Percentiles rank a stretch among this genome's conserved stretches.
phyloP scores from a whole-genome alignment of 1,140 invertebrate genomes.

The Cryptotermes secundus region DNA sequence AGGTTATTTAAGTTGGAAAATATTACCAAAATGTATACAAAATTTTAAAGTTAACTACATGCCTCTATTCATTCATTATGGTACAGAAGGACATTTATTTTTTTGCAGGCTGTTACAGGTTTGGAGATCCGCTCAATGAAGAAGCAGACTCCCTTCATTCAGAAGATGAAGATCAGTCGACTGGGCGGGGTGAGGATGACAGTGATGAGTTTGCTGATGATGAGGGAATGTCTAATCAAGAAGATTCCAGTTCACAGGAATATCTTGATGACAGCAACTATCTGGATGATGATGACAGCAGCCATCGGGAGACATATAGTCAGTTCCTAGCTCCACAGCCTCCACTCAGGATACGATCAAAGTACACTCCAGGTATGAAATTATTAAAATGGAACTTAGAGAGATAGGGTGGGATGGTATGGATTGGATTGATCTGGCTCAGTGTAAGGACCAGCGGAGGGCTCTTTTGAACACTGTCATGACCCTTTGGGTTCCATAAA shows the following conservation, averaged over 20 bases:
- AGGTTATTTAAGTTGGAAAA: background rate
- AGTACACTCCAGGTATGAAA: slow-evolving; percentile 24
- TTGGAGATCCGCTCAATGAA: slow-evolving; percentile 66
- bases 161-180: slow-evolving; percentile 53
- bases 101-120: slow-evolving; percentile 58
- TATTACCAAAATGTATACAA: slow-evolving; percentile 30
- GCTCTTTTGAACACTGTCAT: too few relatives aligned
- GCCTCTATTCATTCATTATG: background rate
- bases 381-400: too few relatives aligned
- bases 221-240: slow-evolving; percentile 61
- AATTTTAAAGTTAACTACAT: background rate
- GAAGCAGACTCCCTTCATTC: slow-evolving; percentile 65
- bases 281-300: slow-evolving; percentile 41
- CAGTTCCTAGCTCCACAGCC: slow-evolving; percentile 5
- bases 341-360: slow-evolving; percentile 26
- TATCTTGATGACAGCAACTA: slow-evolving; percentile 50
- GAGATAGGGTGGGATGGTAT: too few relatives aligned
- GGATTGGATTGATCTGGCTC: too few relatives aligned
- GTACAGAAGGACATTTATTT: background rate
- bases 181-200: slow-evolving; percentile 56
- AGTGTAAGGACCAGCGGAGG: too few relatives aligned
- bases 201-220: slow-evolving; percentile 68
- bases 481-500: too few relatives aligned
- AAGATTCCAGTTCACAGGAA: slow-evolving; percentile 59
- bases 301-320: background rate